Conservation (phyloP, 2,113 vertebrate species). For the Lophura nycthemera region DNA sequence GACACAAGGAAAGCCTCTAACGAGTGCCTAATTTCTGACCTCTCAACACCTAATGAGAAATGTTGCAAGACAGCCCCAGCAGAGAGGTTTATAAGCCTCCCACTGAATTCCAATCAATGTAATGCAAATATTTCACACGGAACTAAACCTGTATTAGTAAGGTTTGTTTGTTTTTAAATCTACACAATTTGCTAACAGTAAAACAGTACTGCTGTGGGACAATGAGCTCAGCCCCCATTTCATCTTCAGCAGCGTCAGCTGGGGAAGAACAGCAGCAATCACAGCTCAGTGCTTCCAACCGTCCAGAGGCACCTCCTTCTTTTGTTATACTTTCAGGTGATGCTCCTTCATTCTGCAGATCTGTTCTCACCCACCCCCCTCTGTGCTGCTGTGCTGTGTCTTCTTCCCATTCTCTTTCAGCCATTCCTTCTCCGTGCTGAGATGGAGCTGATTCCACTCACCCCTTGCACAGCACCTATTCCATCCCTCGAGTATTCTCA, state of each 20-base stretch:
- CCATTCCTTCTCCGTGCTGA: background rate
- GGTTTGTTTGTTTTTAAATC: background rate
- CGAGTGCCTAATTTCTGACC: rapidly evolving
- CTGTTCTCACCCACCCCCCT: background rate
- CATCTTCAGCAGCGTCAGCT: rapidly evolving
- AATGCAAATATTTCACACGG: background rate
- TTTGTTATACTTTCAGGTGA: background rate
- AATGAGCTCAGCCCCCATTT: background rate
- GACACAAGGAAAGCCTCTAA: rapidly evolving
- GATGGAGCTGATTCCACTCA: background rate
- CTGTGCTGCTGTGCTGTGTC: background rate
- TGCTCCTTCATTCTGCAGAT: background rate
- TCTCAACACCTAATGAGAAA: too few relatives aligned
- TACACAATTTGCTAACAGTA: background rate
- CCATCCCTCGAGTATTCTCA: background rate
- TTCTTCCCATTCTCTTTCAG: background rate
- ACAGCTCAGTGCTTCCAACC: rapidly evolving
- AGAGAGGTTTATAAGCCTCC: background rate
- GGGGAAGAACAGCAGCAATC: background rate
- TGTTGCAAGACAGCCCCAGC: too few relatives aligned
- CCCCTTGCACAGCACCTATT: background rate
- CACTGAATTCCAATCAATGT: background rate
- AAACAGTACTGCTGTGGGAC: background rate
- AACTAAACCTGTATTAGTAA: background rate
- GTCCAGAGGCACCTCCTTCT: background rate